Percentiles rank a stretch among this genome's conserved stretches.
Conservation (phyloP, 2,797 vertebrate genomes). For the Emys orbicularis region DNA sequence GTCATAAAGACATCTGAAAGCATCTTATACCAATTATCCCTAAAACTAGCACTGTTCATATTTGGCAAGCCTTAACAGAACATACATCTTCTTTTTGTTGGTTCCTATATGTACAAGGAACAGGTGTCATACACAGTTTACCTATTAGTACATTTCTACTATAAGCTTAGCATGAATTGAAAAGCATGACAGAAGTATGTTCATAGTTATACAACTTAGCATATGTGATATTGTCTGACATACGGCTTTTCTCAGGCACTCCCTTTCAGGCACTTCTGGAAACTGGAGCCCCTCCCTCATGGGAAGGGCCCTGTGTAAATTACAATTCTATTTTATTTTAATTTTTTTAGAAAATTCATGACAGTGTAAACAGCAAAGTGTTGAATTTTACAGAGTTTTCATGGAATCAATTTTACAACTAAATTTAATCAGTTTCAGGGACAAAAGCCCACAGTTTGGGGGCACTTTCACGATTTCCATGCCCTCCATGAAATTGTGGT, state of each 20-base stretch:
- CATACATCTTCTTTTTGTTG: neutral
- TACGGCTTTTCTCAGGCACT: neutral
- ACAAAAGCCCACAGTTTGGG: neutral
- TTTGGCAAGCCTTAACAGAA: neutral
- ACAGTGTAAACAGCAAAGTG: neutral
- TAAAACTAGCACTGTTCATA: neutral
- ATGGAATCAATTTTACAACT: neutral
- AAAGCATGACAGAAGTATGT: neutral
- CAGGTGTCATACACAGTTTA: neutral
- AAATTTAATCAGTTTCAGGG: neutral
- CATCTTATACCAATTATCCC: neutral
- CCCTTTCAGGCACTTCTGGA: neutral
- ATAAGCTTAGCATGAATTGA: neutral
- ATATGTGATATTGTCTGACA: neutral
- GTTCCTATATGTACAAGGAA: neutral
- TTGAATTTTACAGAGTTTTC: neutral
- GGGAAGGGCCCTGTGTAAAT: neutral
- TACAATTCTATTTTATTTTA: neutral
- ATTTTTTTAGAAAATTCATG: neutral
- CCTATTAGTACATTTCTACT: neutral
- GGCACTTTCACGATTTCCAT: neutral
- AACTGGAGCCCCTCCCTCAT: neutral
- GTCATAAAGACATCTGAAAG: neutral
- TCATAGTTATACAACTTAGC: neutral
- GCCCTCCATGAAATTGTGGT: neutral